A percentile compares a stretch with the other conserved stretches of the same genome.
These are phyloP conservation scores for Endomychus coccineus DNA, from an alignment of 2,888 invertebrate genomes.

Conservation along the genomic window DNA sequence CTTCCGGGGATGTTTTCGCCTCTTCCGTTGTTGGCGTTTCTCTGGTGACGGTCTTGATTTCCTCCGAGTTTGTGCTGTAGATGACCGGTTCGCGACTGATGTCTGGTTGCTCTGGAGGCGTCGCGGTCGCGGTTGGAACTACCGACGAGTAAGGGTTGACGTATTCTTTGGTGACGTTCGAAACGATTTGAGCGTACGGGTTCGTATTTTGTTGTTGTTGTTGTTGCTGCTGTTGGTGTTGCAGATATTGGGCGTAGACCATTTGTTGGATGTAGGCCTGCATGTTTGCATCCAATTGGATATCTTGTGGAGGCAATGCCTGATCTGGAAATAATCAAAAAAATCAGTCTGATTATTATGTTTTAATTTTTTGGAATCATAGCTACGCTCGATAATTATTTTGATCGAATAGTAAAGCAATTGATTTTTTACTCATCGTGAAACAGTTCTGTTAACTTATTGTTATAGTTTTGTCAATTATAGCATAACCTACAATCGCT, in stretches of 20 bases:
- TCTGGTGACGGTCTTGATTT: background rate
- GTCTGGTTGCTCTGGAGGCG: constrained; percentile 18
- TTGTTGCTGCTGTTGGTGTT: constrained; percentile 26
- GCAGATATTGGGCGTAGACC: constrained; percentile 37
- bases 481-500: no score
- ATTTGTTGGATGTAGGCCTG: constrained; percentile 34
- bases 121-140: constrained; percentile 14
- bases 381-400: no score
- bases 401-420: no score
- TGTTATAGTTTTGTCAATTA: no score
- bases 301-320: constrained; percentile 20
- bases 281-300: constrained; percentile 29
- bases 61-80: constrained; percentile 30
- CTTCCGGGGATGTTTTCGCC: background rate
- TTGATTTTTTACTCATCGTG: no score
- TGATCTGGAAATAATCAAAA: constrained; percentile 8
- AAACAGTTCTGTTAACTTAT: no score
- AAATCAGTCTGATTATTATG: background rate
- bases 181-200: constrained; percentile 41
- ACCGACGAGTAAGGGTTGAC: constrained; percentile 28
- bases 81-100: constrained; percentile 40
- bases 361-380: no score
- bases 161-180: constrained; percentile 37
- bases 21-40: background rate
- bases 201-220: constrained; percentile 17